Conservation (phyloP, 2,888 invertebrate species). For the Linnaemya vulpina region DNA sequence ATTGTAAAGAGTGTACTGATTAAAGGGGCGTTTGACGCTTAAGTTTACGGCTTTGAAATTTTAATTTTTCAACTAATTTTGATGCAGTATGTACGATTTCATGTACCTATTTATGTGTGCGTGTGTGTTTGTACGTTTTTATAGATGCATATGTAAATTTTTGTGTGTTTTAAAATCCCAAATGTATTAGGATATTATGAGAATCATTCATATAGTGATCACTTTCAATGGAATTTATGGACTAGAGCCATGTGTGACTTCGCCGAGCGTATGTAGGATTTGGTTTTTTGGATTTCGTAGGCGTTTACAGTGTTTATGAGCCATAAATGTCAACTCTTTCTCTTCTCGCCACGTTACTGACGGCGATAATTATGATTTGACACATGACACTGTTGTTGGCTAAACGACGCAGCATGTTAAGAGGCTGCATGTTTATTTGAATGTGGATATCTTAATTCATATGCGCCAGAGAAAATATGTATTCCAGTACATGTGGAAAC, state of each 20-base stretch:
- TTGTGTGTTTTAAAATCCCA: slow-evolving; percentile 67
- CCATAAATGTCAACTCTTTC: slow-evolving; percentile 76
- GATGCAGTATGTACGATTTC: slow-evolving; percentile 5
- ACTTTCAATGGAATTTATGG: slow-evolving; percentile 64
- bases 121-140: slow-evolving; percentile 27
- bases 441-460: background rate
- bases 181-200: slow-evolving; percentile 51
- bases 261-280: slow-evolving; percentile 10
- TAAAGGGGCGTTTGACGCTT: slow-evolving; percentile 71
- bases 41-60: slow-evolving; percentile 50
- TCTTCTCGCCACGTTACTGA: slow-evolving; percentile 12
- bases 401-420: slow-evolving; percentile 76
- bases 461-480: slow-evolving; percentile 2
- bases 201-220: slow-evolving; percentile 57
- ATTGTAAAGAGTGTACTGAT: slow-evolving; percentile 56
- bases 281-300: slow-evolving; percentile 75
- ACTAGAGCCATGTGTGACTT: slow-evolving; percentile 74
- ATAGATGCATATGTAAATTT: slow-evolving; percentile 50
- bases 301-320: slow-evolving; percentile 79
- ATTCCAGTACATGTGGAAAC: slow-evolving; percentile 35
- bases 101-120: slow-evolving; percentile 10
- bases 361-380: slow-evolving; percentile 55
- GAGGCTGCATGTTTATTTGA: slow-evolving; percentile 27
- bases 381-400: slow-evolving; percentile 75
- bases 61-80: slow-evolving; percentile 27